Base-by-base conservation (phyloP, 2,888 invertebrate genomes). In the Pyrocoelia pectoralis region DNA sequence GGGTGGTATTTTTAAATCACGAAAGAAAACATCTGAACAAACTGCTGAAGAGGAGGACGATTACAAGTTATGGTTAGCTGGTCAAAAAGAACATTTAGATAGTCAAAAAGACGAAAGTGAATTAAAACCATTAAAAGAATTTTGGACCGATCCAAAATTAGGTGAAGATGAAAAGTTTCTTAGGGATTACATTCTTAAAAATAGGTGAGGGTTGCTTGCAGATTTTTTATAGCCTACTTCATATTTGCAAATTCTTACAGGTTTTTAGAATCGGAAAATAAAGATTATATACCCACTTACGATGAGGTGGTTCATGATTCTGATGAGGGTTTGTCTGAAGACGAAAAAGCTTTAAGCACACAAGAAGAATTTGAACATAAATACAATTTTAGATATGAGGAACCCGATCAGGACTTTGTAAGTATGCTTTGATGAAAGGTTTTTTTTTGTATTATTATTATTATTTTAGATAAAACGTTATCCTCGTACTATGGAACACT, bases 371-470 rank as follows among this genome's bases (percentile, higher is more conserved):
- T 97, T 83, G 98, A 98, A 77, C 87, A 93, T 48, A 97, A 97
- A 70, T 98, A 92, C 80, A 98, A 98, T 84, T 97, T 96, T 80
- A 87, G 98, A 67, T 98, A 92, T 80, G 97, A 99, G 80, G 97
- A 98, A 80, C 98, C 97, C 0, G 97, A 98, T 80, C 88, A 91
- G 50, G 95, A 97, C 72, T 97, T 92, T 81, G 90, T 94, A 72
- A 83, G 85, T 78, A n/a, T n/a, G n/a, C n/a, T n/a, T n/a, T n/a
- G n/a, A n/a, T n/a, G n/a, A n/a, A n/a, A n/a, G n/a, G n/a, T n/a
- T n/a, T n/a, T n/a, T n/a, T n/a, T n/a, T 24, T 6, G 24, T 24
- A 24, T 4, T n/a, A 33, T n/a, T 10, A n/a, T 33, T 10, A 33
- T 4, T 18, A 14, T 29, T 10, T 33, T 78, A 92, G 92, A 85